Evolutionary conservation across 2,888 invertebrate genomes (phyloP), one percentile per base, ranked within the genome.

Genomic region (Eulithis prunata): DNA sequence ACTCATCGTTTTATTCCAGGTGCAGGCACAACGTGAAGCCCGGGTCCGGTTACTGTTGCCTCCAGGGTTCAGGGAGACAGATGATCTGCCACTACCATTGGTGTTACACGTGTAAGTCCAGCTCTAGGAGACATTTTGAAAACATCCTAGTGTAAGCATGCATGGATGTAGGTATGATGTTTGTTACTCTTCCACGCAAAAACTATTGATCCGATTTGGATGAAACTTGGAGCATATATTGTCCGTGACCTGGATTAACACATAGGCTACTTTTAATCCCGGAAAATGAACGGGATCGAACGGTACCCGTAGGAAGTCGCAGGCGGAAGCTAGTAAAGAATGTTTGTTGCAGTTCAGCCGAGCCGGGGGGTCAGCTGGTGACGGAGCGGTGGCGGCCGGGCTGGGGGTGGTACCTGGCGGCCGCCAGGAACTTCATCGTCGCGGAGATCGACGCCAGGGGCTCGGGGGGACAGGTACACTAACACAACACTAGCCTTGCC

Each of bases 371-470:
- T 0, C 98, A 98, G 86, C 89, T 96, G 75, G 98, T 98, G 10
- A 96, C 97, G 4, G 96, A 97, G 78, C 94, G 95, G 71, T 98
- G 96, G 94, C 93, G 94, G 47, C 93, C 97, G 0, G 96, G 96
- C 66, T 98, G 97, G 97, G 95, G 96, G 59, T 96, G 97, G 93
- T 98, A 97, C 87, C 89, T 98, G 61, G 95, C 97, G 3, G 96
- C 97, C 58, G 95, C 96, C 13, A 94, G 96, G 72, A 96, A 97
- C 83, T 97, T 97, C 81, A 96, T 98, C 70, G 96, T 97, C 41
- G 98, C 97, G 0, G 95, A 96, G 84, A 97, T 98, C 60, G 98
- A 99, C 88, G 98, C 97, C 0, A 93, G 98, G 45, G 98, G 98
- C 6, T 96, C 97, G 2, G 97, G 97, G 0, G 97, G 94, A 74